Evolutionary conservation across 37 sponge, comb jelly and placozoan species (phyloP).

Genomic region (Aplysina aerophoba): DNA sequence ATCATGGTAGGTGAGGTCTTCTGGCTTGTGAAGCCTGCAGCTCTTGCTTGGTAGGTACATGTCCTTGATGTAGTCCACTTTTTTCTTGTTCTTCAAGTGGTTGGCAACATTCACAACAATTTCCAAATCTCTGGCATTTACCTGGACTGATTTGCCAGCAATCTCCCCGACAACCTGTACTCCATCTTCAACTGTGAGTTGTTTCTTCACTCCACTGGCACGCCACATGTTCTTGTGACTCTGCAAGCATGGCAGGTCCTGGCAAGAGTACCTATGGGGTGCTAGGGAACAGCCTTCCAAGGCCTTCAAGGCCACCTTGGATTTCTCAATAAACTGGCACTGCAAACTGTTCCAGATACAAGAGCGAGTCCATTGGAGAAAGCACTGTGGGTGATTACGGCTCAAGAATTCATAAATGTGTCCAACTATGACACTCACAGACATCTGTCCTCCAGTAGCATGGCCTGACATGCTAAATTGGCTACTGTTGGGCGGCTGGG

Average conservation of each 20-base stretch:
- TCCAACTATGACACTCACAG: neutral
- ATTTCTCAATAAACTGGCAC: neutral
- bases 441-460: neutral
- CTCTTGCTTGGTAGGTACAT: constrained; percentile 5
- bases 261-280: neutral
- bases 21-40: neutral
- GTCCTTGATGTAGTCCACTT: neutral
- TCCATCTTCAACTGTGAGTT: constrained; percentile 8
- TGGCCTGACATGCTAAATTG: neutral
- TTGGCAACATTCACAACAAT: constrained; percentile 34
- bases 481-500: neutral
- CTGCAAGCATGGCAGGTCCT: neutral
- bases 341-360: neutral
- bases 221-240: neutral
- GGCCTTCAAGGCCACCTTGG: neutral
- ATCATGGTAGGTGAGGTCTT: constrained; percentile 9
- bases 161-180: constrained; percentile 16
- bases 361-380: neutral
- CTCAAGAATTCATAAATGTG: neutral
- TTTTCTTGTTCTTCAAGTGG: neutral
- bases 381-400: neutral
- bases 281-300: constrained; percentile 2
- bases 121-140: neutral
- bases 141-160: neutral
- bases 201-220: neutral